A percentile compares a stretch with the other conserved stretches of the same genome.
These are phyloP conservation scores for Ecdyonurus torrentis DNA, from an alignment of 2,888 invertebrate species.

Conservation along the genomic window DNA sequence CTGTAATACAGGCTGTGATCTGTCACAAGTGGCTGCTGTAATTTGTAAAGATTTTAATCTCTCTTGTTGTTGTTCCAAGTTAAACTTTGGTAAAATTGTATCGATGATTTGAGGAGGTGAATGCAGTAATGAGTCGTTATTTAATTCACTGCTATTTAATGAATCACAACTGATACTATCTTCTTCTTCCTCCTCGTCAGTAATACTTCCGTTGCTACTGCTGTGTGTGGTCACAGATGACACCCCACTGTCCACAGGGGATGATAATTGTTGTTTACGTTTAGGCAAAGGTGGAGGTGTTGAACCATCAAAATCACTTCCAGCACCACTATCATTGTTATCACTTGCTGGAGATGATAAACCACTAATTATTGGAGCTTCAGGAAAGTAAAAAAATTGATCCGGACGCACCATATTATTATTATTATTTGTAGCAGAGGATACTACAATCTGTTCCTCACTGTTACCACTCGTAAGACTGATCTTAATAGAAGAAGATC, in stretches of 20 bases:
- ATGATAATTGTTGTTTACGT: constrained; percentile 44
- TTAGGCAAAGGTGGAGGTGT: constrained; percentile 50
- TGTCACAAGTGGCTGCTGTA: too few species aligned
- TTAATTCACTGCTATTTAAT: constrained; percentile 52
- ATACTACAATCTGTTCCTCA: neutral
- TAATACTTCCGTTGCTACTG: constrained; percentile 47
- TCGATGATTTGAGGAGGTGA: neutral
- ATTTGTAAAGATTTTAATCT: too few species aligned
- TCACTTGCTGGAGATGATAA: constrained; percentile 69
- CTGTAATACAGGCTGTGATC: too few species aligned
- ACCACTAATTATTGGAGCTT: constrained; percentile 47
- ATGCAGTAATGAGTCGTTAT: constrained; percentile 15
- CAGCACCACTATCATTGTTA: constrained; percentile 72
- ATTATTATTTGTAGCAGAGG: too few species aligned
- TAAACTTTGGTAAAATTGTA: neutral
- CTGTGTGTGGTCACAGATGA: constrained; percentile 37
- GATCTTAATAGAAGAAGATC: neutral
- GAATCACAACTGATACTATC: constrained; percentile 71
- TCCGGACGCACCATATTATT: neutral
- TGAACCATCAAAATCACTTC: constrained; percentile 58
- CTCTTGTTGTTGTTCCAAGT: neutral
- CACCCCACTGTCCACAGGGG: constrained; percentile 31
- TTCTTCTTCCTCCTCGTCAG: constrained; percentile 43
- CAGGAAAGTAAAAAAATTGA: neutral
- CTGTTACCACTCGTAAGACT: neutral